These are phyloP conservation scores for Scaptomyza caliginosa DNA, from an alignment of 2,888 invertebrate species.

Conservation along the genomic window DNA sequence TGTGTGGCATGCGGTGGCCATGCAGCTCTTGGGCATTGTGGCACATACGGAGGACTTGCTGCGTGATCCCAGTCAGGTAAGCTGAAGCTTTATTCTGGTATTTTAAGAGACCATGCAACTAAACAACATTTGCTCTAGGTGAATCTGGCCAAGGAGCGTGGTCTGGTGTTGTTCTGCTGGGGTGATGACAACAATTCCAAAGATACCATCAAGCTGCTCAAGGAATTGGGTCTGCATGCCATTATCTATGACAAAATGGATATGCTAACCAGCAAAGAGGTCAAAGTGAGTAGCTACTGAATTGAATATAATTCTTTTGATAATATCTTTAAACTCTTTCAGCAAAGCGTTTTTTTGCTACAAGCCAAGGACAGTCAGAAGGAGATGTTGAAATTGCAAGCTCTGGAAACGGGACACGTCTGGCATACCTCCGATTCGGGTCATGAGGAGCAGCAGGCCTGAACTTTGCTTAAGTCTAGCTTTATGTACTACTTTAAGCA, in stretches of 20 bases:
- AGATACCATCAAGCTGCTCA: slow-evolving; percentile 92
- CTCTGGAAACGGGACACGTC: slow-evolving; percentile 80
- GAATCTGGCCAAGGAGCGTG: slow-evolving; percentile 90
- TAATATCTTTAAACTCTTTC: slow-evolving; percentile 28
- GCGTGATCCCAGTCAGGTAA: slow-evolving; percentile 91
- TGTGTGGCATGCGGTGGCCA: slow-evolving; percentile 91
- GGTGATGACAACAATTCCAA: slow-evolving; percentile 97
- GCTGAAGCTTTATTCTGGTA: slow-evolving; percentile 26
- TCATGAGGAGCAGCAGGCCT: slow-evolving; percentile 61
- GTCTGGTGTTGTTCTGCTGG: slow-evolving; percentile 97
- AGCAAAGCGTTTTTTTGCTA: slow-evolving; percentile 93
- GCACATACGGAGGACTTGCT: slow-evolving; percentile 96
- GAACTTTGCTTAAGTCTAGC: slow-evolving; percentile 18
- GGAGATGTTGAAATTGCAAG: slow-evolving; percentile 82
- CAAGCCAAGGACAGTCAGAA: slow-evolving; percentile 90
- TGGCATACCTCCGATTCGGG: slow-evolving; percentile 63
- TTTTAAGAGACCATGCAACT: slow-evolving; percentile 36
- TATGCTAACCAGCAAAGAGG: slow-evolving; percentile 82
- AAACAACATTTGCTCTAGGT: slow-evolving; percentile 85
- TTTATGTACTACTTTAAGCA: not conserved
- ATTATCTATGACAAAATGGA: slow-evolving; percentile 98
- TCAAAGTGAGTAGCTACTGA: slow-evolving; percentile 71
- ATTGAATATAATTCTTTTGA: not conserved
- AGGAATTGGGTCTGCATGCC: slow-evolving; percentile 95
- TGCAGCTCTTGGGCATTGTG: slow-evolving; percentile 94